Evolutionary conservation across 2,888 invertebrate genomes (phyloP).

Genomic region (Hirtodrosophila trivittata): DNA sequence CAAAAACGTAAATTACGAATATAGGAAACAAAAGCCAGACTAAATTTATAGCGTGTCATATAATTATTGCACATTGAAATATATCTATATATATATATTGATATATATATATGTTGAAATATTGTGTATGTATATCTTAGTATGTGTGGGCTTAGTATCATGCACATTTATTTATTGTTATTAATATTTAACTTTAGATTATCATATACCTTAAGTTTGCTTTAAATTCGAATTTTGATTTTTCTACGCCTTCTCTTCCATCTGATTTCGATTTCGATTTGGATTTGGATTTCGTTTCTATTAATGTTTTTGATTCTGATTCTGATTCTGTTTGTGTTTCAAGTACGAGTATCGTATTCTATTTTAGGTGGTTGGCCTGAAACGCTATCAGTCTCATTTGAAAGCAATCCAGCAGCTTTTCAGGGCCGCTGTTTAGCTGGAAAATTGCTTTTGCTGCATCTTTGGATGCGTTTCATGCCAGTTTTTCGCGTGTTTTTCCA

Average conservation of each 20-base stretch:
- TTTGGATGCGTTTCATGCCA: slow-evolving; percentile 83
- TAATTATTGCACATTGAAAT: slow-evolving; percentile 69
- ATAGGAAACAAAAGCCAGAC: slow-evolving; percentile 75
- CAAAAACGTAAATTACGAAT: slow-evolving; percentile 55
- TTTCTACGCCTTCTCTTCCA: slow-evolving; percentile 69
- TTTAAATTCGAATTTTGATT: slow-evolving; percentile 83
- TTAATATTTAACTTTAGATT: slow-evolving; percentile 34
- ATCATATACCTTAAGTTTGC: slow-evolving; percentile 58
- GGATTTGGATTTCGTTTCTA: slow-evolving; percentile 11
- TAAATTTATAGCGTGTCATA: slow-evolving; percentile 73
- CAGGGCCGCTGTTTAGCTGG: slow-evolving; percentile 36
- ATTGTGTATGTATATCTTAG: slow-evolving; percentile 26
- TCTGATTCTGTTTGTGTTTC: slow-evolving; percentile 12
- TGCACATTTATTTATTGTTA: slow-evolving; percentile 32
- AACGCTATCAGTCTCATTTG: slow-evolving; percentile 83
- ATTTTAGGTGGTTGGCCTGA: slow-evolving; percentile 69
- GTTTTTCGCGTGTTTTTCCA: slow-evolving; percentile 26
- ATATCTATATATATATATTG: slow-evolving; percentile 38
- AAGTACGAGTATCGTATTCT: slow-evolving; percentile 16
- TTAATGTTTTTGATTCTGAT: slow-evolving; percentile 2
- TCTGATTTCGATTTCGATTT: slow-evolving; percentile 30
- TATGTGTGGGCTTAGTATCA: slow-evolving; percentile 36
- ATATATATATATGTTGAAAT: slow-evolving; percentile 14
- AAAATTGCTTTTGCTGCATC: slow-evolving; percentile 80
- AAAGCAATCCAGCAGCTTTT: slow-evolving; percentile 61